Evolutionary conservation across 2,113 vertebrate genomes (phyloP), one percentile per base, ranked within the genome.

Genomic region (Zingel zingel): DNA sequence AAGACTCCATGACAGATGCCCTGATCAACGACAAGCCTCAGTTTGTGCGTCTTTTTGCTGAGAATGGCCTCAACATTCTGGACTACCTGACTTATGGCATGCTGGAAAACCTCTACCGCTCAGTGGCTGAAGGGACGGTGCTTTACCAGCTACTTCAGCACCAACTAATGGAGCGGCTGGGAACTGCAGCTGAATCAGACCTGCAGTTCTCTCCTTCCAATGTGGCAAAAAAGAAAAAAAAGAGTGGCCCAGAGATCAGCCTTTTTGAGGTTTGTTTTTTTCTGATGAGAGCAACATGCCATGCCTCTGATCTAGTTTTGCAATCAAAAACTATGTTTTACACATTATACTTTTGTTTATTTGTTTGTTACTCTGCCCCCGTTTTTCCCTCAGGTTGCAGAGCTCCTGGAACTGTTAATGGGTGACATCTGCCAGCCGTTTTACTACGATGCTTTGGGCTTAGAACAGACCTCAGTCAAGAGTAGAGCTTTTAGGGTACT

Each of bases 1-100:
- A 96, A 75, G 95, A 95, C 33, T 96, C 96, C 10, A 96, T 98
- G 95, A 96, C 95, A 0, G 96, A 97, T 0, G 97, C 97, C 1
- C 89, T 98, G 72, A 80, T 97, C 64, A 97, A 96, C 0, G 87
- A 98, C 92, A 96, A 96, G 74, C 96, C 97, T 0, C 95, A 97
- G 61, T 97, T 98, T 56, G 96, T 98, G 30, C 96, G 96, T 18
- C 94, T 97, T 64, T 97, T 98, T 81, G 95, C 95, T 3, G 97
- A 97, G 64, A 97, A 96, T 0, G 97, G 97, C 56, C 90, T 97
- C 73, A 96, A 96, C 88, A 93, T 98, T 70, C 70, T 95, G 75
- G 94, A 95, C 21, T 98, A 97, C 93, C 82, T 98, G 90, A 96
- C 95, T 0, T 94, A 95, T 0, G 39, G 10, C 16, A 90, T 92